A percentile compares a stretch with the other conserved stretches of the same genome.
Evolutionary conservation across 1,140 invertebrate genomes (phyloP).

Genomic region (Pectinophora gossypiella): DNA sequence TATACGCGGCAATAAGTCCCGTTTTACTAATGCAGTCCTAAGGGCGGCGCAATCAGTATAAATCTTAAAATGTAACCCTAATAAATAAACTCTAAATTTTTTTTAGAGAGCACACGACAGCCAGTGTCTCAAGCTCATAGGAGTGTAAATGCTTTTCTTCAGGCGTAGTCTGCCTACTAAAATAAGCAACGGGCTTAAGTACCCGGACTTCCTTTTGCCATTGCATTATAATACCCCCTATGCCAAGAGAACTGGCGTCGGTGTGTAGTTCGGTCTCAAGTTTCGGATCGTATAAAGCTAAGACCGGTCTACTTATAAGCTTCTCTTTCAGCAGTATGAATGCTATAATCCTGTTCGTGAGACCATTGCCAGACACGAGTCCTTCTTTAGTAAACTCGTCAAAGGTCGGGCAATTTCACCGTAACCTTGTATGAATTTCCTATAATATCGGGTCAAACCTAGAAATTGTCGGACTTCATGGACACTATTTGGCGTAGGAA

Average conservation of each 20-base stretch:
- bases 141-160: not conserved
- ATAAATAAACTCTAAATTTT: not conserved
- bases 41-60: not conserved
- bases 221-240: not conserved
- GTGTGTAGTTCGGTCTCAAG: slow-evolving; percentile 1
- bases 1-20: not conserved
- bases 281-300: not conserved
- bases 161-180: no score
- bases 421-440: not conserved
- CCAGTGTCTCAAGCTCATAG: not conserved
- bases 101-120: not conserved
- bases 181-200: no score
- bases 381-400: slow-evolving; percentile 6
- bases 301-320: not conserved
- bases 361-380: not conserved
- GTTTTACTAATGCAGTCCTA: not conserved
- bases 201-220: not conserved
- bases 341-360: not conserved
- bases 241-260: not conserved
- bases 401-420: slow-evolving; percentile 1
- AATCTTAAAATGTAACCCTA: not conserved
- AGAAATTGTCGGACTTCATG: slow-evolving; percentile 9
- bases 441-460: slow-evolving; percentile 22
- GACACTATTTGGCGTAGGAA: not conserved
- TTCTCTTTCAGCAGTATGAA: not conserved